phyloP scores from a whole-genome alignment of 2,888 invertebrate species.

The Sacculina carcini region DNA sequence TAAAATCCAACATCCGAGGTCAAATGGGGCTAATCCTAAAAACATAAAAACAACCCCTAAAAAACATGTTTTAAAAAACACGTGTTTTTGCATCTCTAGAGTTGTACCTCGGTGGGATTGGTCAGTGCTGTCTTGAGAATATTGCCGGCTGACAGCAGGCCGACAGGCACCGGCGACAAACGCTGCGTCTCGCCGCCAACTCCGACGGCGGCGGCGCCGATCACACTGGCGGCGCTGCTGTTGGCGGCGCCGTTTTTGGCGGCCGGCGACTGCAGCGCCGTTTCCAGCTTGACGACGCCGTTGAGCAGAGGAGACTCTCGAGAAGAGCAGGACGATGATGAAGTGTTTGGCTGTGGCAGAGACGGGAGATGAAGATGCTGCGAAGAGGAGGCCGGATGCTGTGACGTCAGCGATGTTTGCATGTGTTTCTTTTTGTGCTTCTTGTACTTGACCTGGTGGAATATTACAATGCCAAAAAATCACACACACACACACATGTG shows the following conservation, averaged over 20 bases:
- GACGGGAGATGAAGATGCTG: too few species aligned
- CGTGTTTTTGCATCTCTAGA: slow-evolving; percentile 15
- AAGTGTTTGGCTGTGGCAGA: too few species aligned
- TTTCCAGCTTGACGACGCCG: background rate
- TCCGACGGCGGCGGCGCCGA: too few species aligned
- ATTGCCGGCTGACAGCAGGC: slow-evolving; percentile 19
- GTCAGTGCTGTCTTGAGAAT: slow-evolving; percentile 82
- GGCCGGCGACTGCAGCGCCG: background rate
- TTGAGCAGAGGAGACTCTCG: background rate
- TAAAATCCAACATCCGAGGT: too few species aligned
- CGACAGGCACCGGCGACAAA: background rate
- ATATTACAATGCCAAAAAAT: too few species aligned
- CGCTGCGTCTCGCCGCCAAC: background rate
- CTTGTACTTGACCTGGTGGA: slow-evolving; percentile 61
- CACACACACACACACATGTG: too few species aligned
- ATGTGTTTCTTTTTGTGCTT: slow-evolving; percentile 60
- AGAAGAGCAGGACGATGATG: too few species aligned
- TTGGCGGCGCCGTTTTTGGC: background rate
- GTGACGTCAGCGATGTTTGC: slow-evolving; percentile 20
- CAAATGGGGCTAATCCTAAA: too few species aligned
- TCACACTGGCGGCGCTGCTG: background rate
- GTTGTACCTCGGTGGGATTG: slow-evolving; percentile 68
- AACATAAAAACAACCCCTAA: too few species aligned
- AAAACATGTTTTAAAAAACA: background rate
- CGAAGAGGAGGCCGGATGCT: too few species aligned